phyloP scores from a whole-genome alignment of 2,113 vertebrate species.

The Oxygymnocypris stewartii region DNA sequence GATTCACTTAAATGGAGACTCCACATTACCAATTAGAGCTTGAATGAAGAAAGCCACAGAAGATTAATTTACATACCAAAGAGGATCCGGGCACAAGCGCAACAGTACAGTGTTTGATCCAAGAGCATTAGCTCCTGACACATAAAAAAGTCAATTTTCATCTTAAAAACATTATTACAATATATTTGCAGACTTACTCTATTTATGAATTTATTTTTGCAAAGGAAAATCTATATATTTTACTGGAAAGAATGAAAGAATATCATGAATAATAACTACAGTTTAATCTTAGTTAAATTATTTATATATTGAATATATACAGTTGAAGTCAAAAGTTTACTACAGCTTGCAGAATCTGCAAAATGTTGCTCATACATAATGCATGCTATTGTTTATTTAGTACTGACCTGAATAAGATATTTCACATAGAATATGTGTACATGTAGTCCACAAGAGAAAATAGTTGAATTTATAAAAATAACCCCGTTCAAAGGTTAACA shows the following conservation, averaged over 20 bases:
- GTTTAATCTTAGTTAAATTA: not conserved
- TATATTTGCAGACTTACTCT: not conserved
- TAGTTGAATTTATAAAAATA: no score
- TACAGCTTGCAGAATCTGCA: no score
- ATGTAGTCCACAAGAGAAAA: no score
- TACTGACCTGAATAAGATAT: no score
- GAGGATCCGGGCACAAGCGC: constrained; percentile 9
- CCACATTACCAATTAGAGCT: constrained; percentile 30
- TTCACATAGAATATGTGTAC: no score
- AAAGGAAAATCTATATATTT: not conserved
- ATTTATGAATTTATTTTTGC: not conserved
- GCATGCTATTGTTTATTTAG: no score
- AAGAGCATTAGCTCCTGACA: constrained; percentile 1
- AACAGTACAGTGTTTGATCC: constrained; percentile 22
- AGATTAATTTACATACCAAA: constrained; percentile 34
- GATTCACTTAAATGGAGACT: constrained; percentile 16
- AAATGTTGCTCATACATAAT: no score
- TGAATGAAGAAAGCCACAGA: constrained; percentile 17
- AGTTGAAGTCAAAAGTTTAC: no score
- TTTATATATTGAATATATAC: no score
- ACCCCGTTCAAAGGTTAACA: no score
- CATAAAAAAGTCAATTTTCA: not conserved
- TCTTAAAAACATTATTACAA: not conserved
- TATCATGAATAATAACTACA: constrained; percentile 1
- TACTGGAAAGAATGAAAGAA: not conserved